phyloP scores from a whole-genome alignment of 2,113 vertebrate species.

The Oncorhynchus mykiss region DNA sequence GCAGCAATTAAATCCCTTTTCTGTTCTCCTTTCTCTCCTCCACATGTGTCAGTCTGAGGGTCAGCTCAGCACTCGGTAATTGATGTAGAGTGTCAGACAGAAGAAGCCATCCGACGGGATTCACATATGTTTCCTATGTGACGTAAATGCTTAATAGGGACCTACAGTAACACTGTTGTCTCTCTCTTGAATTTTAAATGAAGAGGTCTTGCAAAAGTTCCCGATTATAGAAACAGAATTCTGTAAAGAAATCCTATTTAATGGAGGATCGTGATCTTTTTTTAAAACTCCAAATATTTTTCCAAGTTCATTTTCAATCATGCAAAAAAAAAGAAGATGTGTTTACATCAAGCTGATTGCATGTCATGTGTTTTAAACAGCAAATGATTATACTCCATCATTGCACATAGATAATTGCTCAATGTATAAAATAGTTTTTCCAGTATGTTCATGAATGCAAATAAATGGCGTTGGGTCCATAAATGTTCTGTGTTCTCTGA shows the following conservation, averaged over 20 bases:
- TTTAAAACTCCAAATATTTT: background rate
- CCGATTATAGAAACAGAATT: background rate
- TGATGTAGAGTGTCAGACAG: conserved; percentile 26
- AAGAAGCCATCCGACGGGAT: conserved; percentile 17
- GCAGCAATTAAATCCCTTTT: conserved; percentile 37
- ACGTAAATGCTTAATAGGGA: conserved; percentile 21
- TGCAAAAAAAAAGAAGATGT: background rate
- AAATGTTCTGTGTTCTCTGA: background rate
- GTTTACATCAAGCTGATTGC: background rate
- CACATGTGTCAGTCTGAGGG: conserved; percentile 30
- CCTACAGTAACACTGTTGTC: conserved; percentile 13
- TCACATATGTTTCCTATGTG: conserved; percentile 26
- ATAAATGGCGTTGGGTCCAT: background rate
- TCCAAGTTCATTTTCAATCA: background rate
- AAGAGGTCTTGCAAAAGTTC: background rate
- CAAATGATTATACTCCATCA: conserved; percentile 2
- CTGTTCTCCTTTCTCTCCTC: conserved; percentile 22
- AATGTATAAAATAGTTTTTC: background rate
- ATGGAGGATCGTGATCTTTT: background rate
- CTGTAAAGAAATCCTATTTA: background rate
- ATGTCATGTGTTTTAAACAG: background rate
- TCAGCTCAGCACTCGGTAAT: conserved; percentile 37
- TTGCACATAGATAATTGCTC: background rate
- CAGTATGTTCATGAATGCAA: background rate
- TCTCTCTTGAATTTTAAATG: conserved; percentile 22